A percentile compares a stretch with the other conserved stretches of the same genome.
Conservation (phyloP, 2,113 vertebrate genomes). For the Theristicus caerulescens region DNA sequence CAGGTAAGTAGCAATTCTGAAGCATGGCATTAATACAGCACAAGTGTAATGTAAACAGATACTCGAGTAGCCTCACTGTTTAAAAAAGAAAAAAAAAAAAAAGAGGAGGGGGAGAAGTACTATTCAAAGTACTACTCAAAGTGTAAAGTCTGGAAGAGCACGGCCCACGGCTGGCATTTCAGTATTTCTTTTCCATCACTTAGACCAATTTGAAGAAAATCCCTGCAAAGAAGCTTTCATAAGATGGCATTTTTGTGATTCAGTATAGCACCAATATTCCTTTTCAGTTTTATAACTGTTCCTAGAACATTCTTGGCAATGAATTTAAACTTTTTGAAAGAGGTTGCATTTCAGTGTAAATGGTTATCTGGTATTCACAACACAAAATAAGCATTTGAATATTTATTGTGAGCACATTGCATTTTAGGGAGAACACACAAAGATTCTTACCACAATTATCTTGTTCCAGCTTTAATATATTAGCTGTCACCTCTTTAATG, state of each 20-base stretch:
- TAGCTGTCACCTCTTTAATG: slow-evolving; percentile 78
- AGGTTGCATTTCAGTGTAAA: slow-evolving; percentile 65
- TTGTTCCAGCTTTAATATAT: slow-evolving; percentile 77
- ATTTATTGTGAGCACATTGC: slow-evolving; percentile 67
- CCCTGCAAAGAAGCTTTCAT: slow-evolving; percentile 61
- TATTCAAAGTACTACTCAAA: slow-evolving; percentile 18
- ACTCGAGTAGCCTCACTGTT: background rate
- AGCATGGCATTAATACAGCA: background rate
- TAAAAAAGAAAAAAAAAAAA: background rate
- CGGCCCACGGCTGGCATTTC: slow-evolving; percentile 7
- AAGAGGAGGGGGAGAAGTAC: background rate
- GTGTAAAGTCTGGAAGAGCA: slow-evolving; percentile 40
- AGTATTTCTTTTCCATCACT: slow-evolving; percentile 45
- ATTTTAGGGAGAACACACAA: slow-evolving; percentile 74
- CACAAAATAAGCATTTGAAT: slow-evolving; percentile 76
- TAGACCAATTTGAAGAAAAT: slow-evolving; percentile 49
- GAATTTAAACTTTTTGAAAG: slow-evolving; percentile 66
- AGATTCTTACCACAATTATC: slow-evolving; percentile 76
- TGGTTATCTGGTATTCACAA: slow-evolving; percentile 71
- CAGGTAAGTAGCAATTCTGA: background rate
- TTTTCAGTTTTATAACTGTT: slow-evolving; percentile 60
- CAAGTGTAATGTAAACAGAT: slow-evolving; percentile 30
- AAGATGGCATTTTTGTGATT: slow-evolving; percentile 34
- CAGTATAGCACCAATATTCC: slow-evolving; percentile 63
- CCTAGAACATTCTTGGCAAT: slow-evolving; percentile 50